phyloP scores from a whole-genome alignment of 2,797 vertebrate genomes.

The Enteromius radiatus region DNA sequence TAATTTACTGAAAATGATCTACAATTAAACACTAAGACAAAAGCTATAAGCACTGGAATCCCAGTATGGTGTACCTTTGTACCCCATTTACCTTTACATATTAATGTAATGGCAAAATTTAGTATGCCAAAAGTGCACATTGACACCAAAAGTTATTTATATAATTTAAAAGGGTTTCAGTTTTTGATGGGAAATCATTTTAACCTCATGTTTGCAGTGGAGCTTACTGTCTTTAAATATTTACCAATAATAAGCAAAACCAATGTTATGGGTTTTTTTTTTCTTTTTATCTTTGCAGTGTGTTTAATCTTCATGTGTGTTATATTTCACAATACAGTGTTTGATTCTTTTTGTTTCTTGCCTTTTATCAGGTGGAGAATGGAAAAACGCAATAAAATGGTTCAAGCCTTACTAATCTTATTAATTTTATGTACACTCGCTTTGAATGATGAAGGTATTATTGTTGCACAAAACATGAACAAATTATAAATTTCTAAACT shows the following conservation, averaged over 20 bases:
- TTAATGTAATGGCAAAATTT: not conserved
- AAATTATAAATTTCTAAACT: not conserved
- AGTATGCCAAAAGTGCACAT: not conserved
- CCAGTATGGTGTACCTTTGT: not conserved
- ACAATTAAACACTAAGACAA: not conserved
- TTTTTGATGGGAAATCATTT: not conserved
- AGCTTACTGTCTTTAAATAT: not conserved
- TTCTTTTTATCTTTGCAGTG: not conserved
- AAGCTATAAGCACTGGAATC: not conserved
- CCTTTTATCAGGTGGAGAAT: constrained; percentile 40
- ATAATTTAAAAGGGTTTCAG: not conserved
- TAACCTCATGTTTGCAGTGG: not conserved
- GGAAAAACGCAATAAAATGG: constrained; percentile 16
- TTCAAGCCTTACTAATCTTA: constrained; percentile 15
- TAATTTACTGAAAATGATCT: not conserved
- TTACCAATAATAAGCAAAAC: not conserved
- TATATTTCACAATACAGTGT: not conserved
- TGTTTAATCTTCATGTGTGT: not conserved
- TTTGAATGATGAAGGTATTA: constrained; percentile 21
- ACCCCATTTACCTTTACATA: not conserved
- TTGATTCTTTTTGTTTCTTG: not conserved
- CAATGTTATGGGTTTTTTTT: not conserved
- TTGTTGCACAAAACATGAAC: not conserved
- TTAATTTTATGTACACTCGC: not conserved
- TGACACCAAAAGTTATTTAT: not conserved